Evolutionary conservation across 2,888 invertebrate genomes (phyloP).

Genomic region (Leucoma salicis): DNA sequence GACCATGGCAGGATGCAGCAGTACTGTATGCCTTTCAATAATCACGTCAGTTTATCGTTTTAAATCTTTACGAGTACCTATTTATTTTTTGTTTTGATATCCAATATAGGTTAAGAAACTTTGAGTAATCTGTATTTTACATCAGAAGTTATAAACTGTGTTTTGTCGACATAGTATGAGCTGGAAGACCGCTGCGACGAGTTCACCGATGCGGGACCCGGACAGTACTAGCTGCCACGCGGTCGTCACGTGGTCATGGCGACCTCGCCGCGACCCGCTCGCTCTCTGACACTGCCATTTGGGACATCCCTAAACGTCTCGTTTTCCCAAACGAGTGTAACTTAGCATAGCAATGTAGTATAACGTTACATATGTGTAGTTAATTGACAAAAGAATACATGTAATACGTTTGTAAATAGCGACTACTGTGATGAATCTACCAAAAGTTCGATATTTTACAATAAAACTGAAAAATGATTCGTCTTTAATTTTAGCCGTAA

Average conservation of each 20-base stretch:
- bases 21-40: too few species aligned
- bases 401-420: conserved; percentile 42
- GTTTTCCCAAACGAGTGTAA: too few species aligned
- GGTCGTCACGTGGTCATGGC: too few species aligned
- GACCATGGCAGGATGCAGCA: too few species aligned
- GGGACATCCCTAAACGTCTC: too few species aligned
- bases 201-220: conserved; percentile 75
- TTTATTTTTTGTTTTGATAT: too few species aligned
- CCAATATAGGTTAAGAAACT: too few species aligned
- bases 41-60: too few species aligned
- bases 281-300: not conserved
- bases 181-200: conserved; percentile 91
- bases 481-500: not conserved
- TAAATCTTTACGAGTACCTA: too few species aligned
- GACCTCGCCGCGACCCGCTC: not conserved
- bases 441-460: conserved; percentile 45
- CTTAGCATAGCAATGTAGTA: not conserved
- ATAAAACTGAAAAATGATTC: conserved; percentile 24
- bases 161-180: conserved; percentile 87
- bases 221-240: conserved; percentile 5
- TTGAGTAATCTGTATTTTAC: too few species aligned
- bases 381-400: not conserved
- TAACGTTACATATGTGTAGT: not conserved
- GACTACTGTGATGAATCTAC: conserved; percentile 60
- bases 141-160: too few species aligned